A percentile compares a stretch with the other conserved stretches of the same genome.
Conservation (phyloP, 1,140 invertebrate species). For the Drosophila biarmipes region DNA sequence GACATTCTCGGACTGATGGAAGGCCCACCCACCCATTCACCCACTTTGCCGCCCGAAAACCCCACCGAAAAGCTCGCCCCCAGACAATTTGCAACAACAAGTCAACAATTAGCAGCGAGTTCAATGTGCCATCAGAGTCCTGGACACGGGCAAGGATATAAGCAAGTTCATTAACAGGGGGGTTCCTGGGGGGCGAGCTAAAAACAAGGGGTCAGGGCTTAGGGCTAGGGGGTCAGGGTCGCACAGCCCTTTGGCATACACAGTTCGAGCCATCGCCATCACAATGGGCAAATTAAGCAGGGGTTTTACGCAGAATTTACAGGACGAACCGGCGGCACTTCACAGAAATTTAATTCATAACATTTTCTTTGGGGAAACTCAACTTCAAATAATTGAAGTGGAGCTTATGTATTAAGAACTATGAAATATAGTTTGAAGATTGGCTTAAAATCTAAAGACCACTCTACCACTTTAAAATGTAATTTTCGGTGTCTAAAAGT, state of each 20-base stretch:
- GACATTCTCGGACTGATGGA: conserved; percentile 23
- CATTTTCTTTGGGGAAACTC: neutral
- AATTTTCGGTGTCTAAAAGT: no score
- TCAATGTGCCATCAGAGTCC: conserved; percentile 42
- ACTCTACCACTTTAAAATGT: no score
- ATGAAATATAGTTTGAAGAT: neutral
- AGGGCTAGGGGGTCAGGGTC: neutral
- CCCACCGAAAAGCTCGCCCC: neutral
- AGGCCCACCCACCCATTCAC: neutral
- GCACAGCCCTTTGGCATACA: neutral
- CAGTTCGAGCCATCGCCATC: neutral
- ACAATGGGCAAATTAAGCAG: neutral
- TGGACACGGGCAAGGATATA: conserved; percentile 38
- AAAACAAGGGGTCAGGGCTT: no score
- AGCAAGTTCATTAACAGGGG: conserved; percentile 59
- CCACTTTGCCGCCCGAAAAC: neutral
- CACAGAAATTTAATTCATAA: neutral
- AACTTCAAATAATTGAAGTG: neutral
- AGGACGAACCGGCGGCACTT: neutral
- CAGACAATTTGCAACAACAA: conserved; percentile 46
- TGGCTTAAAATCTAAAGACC: no score
- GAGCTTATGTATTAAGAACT: neutral
- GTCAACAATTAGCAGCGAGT: conserved; percentile 48
- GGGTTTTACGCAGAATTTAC: neutral
- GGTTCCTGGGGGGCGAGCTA: neutral